Evolutionary conservation across 2,888 invertebrate species (phyloP).

Genomic region (Dynastes grantii): DNA sequence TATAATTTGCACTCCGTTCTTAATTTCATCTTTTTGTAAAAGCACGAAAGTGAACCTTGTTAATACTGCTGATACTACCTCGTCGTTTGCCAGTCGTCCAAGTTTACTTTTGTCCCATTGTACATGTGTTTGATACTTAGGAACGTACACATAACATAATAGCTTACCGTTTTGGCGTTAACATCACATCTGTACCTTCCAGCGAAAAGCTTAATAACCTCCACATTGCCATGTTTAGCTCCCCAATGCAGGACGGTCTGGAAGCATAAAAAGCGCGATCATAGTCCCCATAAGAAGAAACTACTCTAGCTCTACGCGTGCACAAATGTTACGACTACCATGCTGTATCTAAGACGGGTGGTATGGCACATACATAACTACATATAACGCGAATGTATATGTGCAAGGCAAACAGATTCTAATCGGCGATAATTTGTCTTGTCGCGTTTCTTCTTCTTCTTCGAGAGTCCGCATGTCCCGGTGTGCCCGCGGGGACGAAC

Average conservation of each 20-base stretch:
- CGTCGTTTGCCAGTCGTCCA: no score
- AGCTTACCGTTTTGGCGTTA: slow-evolving; percentile 88
- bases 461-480: not conserved
- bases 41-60: no score
- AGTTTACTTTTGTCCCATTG: no score
- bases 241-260: slow-evolving; percentile 98
- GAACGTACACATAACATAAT: not conserved
- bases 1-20: no score
- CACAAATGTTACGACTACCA: not conserved
- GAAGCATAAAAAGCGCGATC: slow-evolving; percentile 41
- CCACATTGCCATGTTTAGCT: slow-evolving; percentile 93
- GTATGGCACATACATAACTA: not conserved
- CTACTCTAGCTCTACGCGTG: not conserved
- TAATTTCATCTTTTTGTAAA: no score
- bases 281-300: slow-evolving; percentile 5
- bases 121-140: not conserved
- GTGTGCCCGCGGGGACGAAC: slow-evolving; percentile 7
- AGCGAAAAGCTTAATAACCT: slow-evolving; percentile 92
- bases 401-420: slow-evolving; percentile 54
- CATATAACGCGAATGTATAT: slow-evolving; percentile 1
- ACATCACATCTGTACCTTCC: slow-evolving; percentile 89
- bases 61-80: no score
- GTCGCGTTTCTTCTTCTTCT: slow-evolving; percentile 44
- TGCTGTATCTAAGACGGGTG: not conserved
- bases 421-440: slow-evolving; percentile 53